Evolutionary conservation across 2,797 vertebrate species (phyloP).

Genomic region (Chromis chromis): DNA sequence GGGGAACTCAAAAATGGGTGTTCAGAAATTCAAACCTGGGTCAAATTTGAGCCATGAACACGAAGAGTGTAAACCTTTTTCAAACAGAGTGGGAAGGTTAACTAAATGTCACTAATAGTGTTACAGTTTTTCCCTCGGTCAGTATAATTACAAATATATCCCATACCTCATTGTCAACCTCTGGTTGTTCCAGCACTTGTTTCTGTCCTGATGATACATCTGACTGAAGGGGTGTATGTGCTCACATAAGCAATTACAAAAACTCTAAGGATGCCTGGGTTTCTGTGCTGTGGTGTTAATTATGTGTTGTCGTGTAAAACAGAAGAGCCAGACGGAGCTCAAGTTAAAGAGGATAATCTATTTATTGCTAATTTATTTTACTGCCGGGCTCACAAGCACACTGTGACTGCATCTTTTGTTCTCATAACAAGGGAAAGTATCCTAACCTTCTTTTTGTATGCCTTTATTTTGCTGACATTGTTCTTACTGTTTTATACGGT

Average conservation of each 20-base stretch:
- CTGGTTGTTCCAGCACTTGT: slow-evolving; percentile 22
- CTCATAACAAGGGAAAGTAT: not conserved
- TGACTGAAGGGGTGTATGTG: slow-evolving; percentile 27
- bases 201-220: slow-evolving; percentile 30
- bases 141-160: slow-evolving; percentile 19
- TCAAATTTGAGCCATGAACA: no score
- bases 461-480: slow-evolving; percentile 4
- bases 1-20: no score
- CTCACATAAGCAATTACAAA: slow-evolving; percentile 47
- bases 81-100: no score
- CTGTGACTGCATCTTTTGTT: slow-evolving; percentile 9
- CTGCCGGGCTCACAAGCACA: slow-evolving; percentile 5
- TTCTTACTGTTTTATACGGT: slow-evolving; percentile 4
- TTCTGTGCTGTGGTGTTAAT: slow-evolving; percentile 56
- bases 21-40: no score
- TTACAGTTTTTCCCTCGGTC: not conserved
- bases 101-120: not conserved
- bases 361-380: slow-evolving; percentile 25
- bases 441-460: slow-evolving; percentile 1
- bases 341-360: slow-evolving; percentile 31
- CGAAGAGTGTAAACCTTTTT: not conserved
- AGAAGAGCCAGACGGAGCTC: slow-evolving; percentile 34
- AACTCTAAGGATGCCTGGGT: slow-evolving; percentile 39
- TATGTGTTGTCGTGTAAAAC: slow-evolving; percentile 58
- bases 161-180: slow-evolving; percentile 8